Percentiles rank a stretch among this genome's conserved stretches.
Evolutionary conservation across 2,888 invertebrate genomes (phyloP).

Genomic region (Oscheius sp.): DNA sequence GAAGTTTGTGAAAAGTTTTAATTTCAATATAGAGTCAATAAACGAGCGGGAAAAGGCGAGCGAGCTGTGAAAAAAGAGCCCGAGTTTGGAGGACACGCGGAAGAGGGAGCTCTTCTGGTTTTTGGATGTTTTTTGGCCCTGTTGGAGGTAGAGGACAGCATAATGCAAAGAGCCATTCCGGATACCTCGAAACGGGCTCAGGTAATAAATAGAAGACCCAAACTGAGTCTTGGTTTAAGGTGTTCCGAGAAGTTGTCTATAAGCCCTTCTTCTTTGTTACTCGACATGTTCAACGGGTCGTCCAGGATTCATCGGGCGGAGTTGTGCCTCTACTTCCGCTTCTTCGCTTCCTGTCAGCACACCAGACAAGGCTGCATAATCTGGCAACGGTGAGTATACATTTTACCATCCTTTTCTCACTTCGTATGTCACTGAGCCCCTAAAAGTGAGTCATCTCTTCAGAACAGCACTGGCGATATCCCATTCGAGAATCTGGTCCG

Average conservation of each 20-base stretch:
- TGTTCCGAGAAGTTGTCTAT: constrained; percentile 56
- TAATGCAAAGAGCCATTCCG: constrained; percentile 55
- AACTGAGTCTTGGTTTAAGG: constrained; percentile 34
- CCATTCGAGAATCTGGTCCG: constrained; percentile 55
- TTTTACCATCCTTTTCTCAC: too few relatives aligned
- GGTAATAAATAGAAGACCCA: not conserved
- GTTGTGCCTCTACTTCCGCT: constrained; percentile 55
- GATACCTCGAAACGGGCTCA: constrained; percentile 55
- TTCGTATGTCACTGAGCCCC: not conserved
- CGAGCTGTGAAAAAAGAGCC: constrained; percentile 20
- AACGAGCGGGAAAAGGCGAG: constrained; percentile 28
- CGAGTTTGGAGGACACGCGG: constrained; percentile 40
- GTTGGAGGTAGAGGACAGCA: constrained; percentile 49
- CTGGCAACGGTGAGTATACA: constrained; percentile 48
- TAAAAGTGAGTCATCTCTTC: constrained; percentile 11
- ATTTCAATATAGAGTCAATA: constrained; percentile 9
- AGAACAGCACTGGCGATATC: constrained; percentile 53
- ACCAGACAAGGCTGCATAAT: constrained; percentile 54
- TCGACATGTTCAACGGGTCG: constrained; percentile 43
- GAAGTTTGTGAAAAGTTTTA: constrained; percentile 19
- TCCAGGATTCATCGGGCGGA: constrained; percentile 50
- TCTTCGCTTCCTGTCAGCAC: constrained; percentile 52
- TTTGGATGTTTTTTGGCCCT: constrained; percentile 47
- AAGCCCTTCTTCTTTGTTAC: constrained; percentile 49
- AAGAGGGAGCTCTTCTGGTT: constrained; percentile 47